Percentiles rank a stretch among this genome's conserved stretches.
Evolutionary conservation across 2,113 vertebrate species (phyloP).

Genomic region (Corydoras maculifer): DNA sequence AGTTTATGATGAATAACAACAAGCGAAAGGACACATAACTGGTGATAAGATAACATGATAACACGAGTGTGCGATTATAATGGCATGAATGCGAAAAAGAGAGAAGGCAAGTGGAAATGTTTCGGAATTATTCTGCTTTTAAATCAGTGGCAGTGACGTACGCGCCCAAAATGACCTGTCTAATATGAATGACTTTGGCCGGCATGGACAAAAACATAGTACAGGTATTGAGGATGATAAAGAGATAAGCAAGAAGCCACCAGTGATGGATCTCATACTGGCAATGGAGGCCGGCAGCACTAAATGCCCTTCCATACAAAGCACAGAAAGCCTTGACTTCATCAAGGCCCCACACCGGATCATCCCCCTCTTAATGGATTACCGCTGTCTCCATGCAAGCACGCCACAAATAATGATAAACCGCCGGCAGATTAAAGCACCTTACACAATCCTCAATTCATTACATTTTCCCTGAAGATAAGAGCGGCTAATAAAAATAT

Average conservation of each 20-base stretch:
- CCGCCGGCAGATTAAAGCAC: conserved; percentile 72
- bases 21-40: conserved; percentile 25
- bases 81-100: conserved; percentile 50
- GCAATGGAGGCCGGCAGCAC: conserved; percentile 44
- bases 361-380: conserved; percentile 72
- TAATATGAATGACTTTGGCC: conserved; percentile 23
- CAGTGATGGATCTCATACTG: conserved; percentile 44
- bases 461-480: conserved; percentile 56
- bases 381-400: conserved; percentile 63
- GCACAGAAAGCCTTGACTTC: conserved; percentile 60
- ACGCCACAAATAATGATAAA: conserved; percentile 74
- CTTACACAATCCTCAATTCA: conserved; percentile 74
- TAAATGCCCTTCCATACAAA: conserved; percentile 48
- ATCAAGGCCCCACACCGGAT: conserved; percentile 41
- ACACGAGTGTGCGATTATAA: conserved; percentile 19
- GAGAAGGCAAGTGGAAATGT: conserved; percentile 14
- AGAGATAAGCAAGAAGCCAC: conserved; percentile 34
- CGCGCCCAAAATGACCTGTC: conserved; percentile 17
- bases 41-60: conserved; percentile 28
- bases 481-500: conserved; percentile 69
- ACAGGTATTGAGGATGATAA: conserved; percentile 38
- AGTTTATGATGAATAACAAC: conserved; percentile 49
- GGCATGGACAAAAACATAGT: conserved; percentile 14
- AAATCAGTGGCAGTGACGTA: conserved; percentile 33
- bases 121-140: not conserved